phyloP scores from a whole-genome alignment of 2,113 vertebrate species.

The Colaptes auratus region DNA sequence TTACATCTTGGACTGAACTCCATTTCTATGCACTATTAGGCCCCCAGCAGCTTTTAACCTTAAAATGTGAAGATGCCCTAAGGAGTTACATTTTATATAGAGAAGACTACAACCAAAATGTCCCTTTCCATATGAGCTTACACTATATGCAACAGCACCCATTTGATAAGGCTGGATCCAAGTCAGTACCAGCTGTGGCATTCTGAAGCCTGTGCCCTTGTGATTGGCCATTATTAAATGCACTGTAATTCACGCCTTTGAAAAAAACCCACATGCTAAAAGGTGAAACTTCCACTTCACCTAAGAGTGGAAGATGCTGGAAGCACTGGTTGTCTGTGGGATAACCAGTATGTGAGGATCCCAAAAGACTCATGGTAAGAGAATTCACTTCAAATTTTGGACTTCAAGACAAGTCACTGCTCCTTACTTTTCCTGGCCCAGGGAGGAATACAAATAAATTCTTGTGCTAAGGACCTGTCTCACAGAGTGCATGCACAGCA shows the following conservation, averaged over 20 bases:
- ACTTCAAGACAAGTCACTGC: background rate
- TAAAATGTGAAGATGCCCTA: background rate
- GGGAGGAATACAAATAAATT: background rate
- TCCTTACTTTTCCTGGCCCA: background rate
- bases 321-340: background rate
- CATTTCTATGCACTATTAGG: background rate
- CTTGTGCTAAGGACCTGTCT: background rate
- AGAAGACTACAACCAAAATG: background rate
- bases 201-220: background rate
- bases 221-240: background rate
- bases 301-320: background rate
- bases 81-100: background rate
- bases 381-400: background rate
- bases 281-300: background rate
- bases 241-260: background rate
- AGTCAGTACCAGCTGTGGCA: background rate
- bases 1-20: background rate
- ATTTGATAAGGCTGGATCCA: background rate
- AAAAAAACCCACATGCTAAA: background rate
- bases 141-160: background rate
- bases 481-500: rapidly evolving
- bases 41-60: background rate
- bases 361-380: background rate
- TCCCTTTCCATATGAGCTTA: background rate
- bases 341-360: background rate